These are phyloP conservation scores for Zaprionus obscuricornis DNA, from an alignment of 2,888 invertebrate species.

Conservation along the genomic window DNA sequence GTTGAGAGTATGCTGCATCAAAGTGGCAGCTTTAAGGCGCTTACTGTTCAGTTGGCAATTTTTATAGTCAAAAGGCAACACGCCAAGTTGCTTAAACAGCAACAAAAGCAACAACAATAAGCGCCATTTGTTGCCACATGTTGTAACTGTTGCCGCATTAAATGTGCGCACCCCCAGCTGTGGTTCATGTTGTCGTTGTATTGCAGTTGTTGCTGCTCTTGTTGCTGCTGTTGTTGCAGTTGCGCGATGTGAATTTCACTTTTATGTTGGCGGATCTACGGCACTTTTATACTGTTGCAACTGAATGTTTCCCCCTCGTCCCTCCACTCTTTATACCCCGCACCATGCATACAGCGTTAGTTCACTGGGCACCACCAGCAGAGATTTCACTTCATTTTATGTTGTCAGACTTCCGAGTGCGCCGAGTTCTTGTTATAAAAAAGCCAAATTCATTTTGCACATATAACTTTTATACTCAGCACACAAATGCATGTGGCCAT, in stretches of 20 bases:
- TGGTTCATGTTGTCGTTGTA: slow-evolving; percentile 35
- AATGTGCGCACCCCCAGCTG: slow-evolving; percentile 55
- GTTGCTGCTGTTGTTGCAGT: slow-evolving; percentile 21
- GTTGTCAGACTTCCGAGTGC: slow-evolving; percentile 77
- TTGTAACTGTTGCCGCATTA: slow-evolving; percentile 74
- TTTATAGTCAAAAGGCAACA: slow-evolving; percentile 73
- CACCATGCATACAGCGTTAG: slow-evolving; percentile 31
- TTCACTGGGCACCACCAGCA: slow-evolving; percentile 70
- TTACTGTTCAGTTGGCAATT: slow-evolving; percentile 47
- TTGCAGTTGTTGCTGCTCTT: slow-evolving; percentile 9
- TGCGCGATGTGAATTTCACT: slow-evolving; percentile 62
- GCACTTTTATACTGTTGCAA: slow-evolving; percentile 60
- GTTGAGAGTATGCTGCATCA: slow-evolving; percentile 26
- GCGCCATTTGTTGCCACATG: slow-evolving; percentile 72
- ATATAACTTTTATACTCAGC: slow-evolving; percentile 64
- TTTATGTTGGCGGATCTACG: slow-evolving; percentile 66
- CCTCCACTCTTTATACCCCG: background rate
- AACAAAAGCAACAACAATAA: slow-evolving; percentile 40
- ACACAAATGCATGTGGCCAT: slow-evolving; percentile 4
- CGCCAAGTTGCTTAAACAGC: slow-evolving; percentile 62
- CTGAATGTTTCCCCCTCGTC: slow-evolving; percentile 23
- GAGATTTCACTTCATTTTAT: slow-evolving; percentile 78
- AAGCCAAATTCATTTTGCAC: slow-evolving; percentile 79
- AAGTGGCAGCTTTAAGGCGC: slow-evolving; percentile 67
- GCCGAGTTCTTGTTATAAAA: slow-evolving; percentile 69